Evolutionary conservation across 2,113 vertebrate species (phyloP), one percentile per base, ranked within the genome.

Genomic region (Thymallus thymallus): DNA sequence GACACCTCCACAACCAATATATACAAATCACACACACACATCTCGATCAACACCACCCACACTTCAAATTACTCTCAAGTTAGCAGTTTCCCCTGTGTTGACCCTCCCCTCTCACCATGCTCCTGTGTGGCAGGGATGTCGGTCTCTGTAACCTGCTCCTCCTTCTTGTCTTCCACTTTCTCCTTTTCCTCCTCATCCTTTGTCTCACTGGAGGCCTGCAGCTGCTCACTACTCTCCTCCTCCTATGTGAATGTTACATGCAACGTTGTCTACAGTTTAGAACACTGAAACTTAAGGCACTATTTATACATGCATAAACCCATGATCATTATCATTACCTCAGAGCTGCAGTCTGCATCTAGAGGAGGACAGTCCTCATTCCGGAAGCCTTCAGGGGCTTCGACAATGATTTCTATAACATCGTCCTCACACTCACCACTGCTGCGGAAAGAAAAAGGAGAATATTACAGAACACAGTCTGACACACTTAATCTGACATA

Each of bases 301-400:
- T 18, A 71, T 5, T 20, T 29, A 68, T 35, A 68, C 9, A 18
- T 24, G 41, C 48, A n/a, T 32, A 10, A 29, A 14, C 30, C 7
- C 64, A 41, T 66, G 26, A 20, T 10, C 16, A 66, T 35, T 13
- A 9, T 14, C 4, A 32, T 79, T 71, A 91, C 90, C 86, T 88
- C 87, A 69, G 88, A 91, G 70, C 83, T 86, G 69, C 86, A 41
- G 61, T 91, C 89, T 76, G 91, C 89, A 76, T 91, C 90, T 0
- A 87, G 1, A 68, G 41, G 32, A 14, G 66, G 18, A 68, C 66
- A 68, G 22, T 68, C 66, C 41, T 20, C 91, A 72, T 91, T 91
- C 67, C 90, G 86, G 51, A 91, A 91, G 16, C 90, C 90, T 74
- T 91, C 90, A 29, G 90, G 90, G 3, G 90, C 88, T 48, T 91